Conservation (phyloP, 2,888 invertebrate species). For the Drosophila parthenogenetica region DNA sequence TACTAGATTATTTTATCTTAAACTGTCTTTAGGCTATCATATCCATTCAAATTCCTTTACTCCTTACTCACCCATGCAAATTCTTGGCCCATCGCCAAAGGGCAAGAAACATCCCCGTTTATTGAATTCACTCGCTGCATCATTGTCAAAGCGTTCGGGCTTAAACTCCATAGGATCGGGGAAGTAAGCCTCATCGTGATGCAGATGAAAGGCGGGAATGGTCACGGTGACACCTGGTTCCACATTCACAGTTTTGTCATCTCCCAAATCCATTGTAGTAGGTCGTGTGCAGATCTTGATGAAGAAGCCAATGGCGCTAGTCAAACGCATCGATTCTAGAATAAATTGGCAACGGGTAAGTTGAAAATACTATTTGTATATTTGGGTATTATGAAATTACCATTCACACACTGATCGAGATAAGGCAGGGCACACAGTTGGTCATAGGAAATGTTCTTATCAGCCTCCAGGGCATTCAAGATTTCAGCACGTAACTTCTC, state of each 20-base stretch:
- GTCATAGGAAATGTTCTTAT: conserved; percentile 71
- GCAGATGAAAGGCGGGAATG: conserved; percentile 79
- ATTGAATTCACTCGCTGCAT: conserved; percentile 56
- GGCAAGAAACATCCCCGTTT: conserved; percentile 79
- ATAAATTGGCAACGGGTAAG: too few species aligned
- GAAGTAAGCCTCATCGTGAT: conserved; percentile 73
- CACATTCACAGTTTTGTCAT: conserved; percentile 59
- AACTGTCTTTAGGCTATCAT: too few species aligned
- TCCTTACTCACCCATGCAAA: conserved; percentile 80
- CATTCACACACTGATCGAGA: conserved; percentile 82
- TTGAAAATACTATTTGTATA: background rate
- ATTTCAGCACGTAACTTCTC: conserved; percentile 78
- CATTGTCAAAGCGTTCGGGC: conserved; percentile 81
- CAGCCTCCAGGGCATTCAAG: conserved; percentile 30
- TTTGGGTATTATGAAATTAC: conserved; percentile 48
- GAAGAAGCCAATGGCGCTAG: conserved; percentile 64
- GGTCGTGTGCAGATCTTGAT: conserved; percentile 69
- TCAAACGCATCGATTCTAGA: conserved; percentile 78
- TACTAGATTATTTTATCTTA: too few species aligned
- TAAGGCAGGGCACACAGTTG: conserved; percentile 74
- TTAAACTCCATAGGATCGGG: conserved; percentile 64
- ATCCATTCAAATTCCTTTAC: too few species aligned
- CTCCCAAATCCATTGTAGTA: conserved; percentile 60
- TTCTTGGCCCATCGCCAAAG: conserved; percentile 83
- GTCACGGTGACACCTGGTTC: conserved; percentile 72